A percentile compares a stretch with the other conserved stretches of the same genome.
phyloP scores from a whole-genome alignment of 2,113 vertebrate genomes.

The Macquaria australasica region DNA sequence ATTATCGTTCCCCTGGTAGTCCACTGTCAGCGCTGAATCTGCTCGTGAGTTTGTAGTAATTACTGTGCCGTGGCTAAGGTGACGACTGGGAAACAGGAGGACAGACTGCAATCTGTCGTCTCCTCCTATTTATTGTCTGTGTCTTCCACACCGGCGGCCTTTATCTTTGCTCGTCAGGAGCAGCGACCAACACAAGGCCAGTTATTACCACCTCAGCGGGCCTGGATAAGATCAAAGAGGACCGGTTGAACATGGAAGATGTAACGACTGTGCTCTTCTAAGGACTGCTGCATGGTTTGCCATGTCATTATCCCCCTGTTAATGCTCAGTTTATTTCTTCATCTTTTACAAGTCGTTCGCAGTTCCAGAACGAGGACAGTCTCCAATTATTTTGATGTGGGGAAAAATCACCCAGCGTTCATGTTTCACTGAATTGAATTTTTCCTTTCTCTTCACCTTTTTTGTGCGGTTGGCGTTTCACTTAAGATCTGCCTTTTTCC shows the following conservation, averaged over 20 bases:
- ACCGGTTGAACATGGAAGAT: constrained; percentile 59
- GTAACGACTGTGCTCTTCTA: constrained; percentile 66
- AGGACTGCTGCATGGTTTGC: constrained; percentile 63
- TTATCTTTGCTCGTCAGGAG: constrained; percentile 71
- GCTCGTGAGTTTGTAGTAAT: constrained; percentile 45
- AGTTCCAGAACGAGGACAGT: constrained; percentile 44
- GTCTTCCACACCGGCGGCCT: constrained; percentile 47
- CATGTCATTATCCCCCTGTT: constrained; percentile 70
- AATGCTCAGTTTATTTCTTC: constrained; percentile 28
- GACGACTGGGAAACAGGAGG: constrained; percentile 54
- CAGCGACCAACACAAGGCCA: constrained; percentile 50
- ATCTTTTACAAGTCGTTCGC: constrained; percentile 50
- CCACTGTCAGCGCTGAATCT: constrained; percentile 21
- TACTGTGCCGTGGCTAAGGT: constrained; percentile 45
- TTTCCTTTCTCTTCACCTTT: constrained; percentile 19
- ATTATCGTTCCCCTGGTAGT: not conserved
- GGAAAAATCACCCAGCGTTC: constrained; percentile 14
- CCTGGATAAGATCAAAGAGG: constrained; percentile 77
- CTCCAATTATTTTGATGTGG: constrained; percentile 62
- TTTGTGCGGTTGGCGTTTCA: constrained; percentile 25
- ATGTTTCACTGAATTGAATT: constrained; percentile 44
- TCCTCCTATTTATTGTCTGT: constrained; percentile 56
- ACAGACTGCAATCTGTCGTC: constrained; percentile 57
- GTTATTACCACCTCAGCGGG: constrained; percentile 68
- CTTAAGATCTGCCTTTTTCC: constrained; percentile 20